These are phyloP conservation scores for Verasper variegatus DNA, from an alignment of 2,113 vertebrate genomes.

Conservation along the genomic window DNA sequence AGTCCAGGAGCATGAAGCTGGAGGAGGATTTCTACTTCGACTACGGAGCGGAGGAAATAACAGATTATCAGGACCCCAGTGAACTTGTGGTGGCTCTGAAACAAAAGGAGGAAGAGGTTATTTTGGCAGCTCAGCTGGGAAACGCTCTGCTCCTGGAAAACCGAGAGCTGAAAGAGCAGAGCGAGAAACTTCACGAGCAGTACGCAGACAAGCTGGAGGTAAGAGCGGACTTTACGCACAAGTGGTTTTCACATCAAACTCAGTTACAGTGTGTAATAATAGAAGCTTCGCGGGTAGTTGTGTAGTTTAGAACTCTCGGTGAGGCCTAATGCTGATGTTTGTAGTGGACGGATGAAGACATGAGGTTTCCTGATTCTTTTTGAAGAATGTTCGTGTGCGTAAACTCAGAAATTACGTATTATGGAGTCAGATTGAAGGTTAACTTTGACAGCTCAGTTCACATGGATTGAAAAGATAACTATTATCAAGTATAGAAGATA, in stretches of 20 bases:
- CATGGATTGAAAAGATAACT: no score
- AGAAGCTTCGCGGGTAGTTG: no score
- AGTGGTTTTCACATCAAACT: no score
- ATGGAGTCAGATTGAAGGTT: not conserved
- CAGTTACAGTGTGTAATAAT: no score
- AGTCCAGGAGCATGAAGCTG: slow-evolving; percentile 69
- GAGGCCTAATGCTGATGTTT: not conserved
- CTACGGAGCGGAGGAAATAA: slow-evolving; percentile 75
- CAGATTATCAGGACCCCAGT: slow-evolving; percentile 72
- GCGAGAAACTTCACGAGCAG: slow-evolving; percentile 71
- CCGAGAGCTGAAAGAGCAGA: slow-evolving; percentile 79
- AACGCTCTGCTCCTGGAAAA: slow-evolving; percentile 85
- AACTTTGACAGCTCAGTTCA: no score
- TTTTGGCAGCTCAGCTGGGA: slow-evolving; percentile 85
- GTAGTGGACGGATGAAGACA: not conserved
- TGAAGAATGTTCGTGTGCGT: not conserved
- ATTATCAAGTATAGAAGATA: no score
- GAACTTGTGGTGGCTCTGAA: slow-evolving; percentile 80
- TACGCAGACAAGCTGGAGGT: slow-evolving; percentile 82
- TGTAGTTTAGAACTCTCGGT: no score
- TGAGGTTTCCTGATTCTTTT: not conserved
- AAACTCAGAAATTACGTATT: not conserved
- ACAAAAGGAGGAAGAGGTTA: slow-evolving; percentile 85
- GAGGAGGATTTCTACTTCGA: slow-evolving; percentile 80
- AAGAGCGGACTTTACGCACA: slow-evolving; percentile 37